These are phyloP conservation scores for Geotrypetes seraphini DNA, from an alignment of 2,797 vertebrate species.

Conservation along the genomic window DNA sequence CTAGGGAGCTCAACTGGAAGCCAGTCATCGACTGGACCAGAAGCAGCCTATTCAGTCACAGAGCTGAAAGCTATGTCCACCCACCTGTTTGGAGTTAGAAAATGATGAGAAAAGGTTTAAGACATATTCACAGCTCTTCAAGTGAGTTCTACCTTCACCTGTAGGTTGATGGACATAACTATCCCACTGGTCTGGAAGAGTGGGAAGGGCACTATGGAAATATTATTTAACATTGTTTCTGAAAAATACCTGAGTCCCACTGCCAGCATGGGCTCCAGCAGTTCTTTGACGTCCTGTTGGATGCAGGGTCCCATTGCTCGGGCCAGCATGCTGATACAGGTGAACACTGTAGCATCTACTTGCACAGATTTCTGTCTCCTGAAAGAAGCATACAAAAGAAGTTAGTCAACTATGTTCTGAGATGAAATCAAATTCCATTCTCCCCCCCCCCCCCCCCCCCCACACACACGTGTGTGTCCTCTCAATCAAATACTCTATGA, in stretches of 20 bases:
- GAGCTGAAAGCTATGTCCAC: no score
- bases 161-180: no score
- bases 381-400: not conserved
- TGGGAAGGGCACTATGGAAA: no score
- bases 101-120: no score
- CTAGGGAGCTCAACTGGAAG: no score
- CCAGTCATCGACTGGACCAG: no score
- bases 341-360: slow-evolving; percentile 95
- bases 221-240: no score
- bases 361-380: slow-evolving; percentile 96
- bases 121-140: no score
- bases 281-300: slow-evolving; percentile 94
- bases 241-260: slow-evolving; percentile 98
- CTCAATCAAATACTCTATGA: not conserved
- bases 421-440: not conserved
- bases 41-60: no score
- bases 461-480: not conserved
- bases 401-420: not conserved
- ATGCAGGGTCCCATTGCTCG: slow-evolving; percentile 93
- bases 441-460: not conserved
- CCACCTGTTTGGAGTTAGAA: no score
- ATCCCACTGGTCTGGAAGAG: no score
- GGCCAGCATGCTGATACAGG: slow-evolving; percentile 95
- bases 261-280: slow-evolving; percentile 93
- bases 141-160: no score